Conservation (phyloP, 2,113 vertebrate species). For the Pipa parva region DNA sequence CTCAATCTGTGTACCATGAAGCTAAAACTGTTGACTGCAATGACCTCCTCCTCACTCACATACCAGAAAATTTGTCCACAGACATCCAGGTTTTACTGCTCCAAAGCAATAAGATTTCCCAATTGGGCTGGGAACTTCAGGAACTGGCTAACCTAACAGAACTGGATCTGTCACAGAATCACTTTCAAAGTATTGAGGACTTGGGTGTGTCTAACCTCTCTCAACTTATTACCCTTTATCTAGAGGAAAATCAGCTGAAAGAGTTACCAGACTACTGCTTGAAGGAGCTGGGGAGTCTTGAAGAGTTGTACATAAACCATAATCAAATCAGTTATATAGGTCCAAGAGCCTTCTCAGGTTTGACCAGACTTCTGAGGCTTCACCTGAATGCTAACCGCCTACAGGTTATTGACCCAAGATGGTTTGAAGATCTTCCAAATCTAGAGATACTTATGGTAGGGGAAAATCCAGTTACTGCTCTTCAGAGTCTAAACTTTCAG, state of each 20-base stretch:
- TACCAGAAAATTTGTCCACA: constrained; percentile 59
- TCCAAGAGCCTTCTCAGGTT: constrained; percentile 66
- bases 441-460: constrained; percentile 79
- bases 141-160: constrained; percentile 69
- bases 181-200: constrained; percentile 63
- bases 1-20: constrained; percentile 73
- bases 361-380: constrained; percentile 63
- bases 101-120: constrained; percentile 76
- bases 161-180: constrained; percentile 76
- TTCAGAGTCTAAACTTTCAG: constrained; percentile 68
- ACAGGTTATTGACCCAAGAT: constrained; percentile 64
- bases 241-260: constrained; percentile 73
- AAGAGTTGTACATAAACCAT: constrained; percentile 78
- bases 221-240: constrained; percentile 69
- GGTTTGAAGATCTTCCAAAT: constrained; percentile 73
- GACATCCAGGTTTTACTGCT: constrained; percentile 74
- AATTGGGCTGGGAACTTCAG: constrained; percentile 60
- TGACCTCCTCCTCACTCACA: constrained; percentile 63
- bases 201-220: constrained; percentile 62
- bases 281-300: constrained; percentile 65
- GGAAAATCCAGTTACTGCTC: constrained; percentile 70
- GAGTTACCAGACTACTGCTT: constrained; percentile 66
- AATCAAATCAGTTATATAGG: constrained; percentile 69
- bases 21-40: constrained; percentile 74
- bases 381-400: constrained; percentile 74